Base-by-base conservation (phyloP, 2,113 vertebrate species). In the Clupea harengus region DNA sequence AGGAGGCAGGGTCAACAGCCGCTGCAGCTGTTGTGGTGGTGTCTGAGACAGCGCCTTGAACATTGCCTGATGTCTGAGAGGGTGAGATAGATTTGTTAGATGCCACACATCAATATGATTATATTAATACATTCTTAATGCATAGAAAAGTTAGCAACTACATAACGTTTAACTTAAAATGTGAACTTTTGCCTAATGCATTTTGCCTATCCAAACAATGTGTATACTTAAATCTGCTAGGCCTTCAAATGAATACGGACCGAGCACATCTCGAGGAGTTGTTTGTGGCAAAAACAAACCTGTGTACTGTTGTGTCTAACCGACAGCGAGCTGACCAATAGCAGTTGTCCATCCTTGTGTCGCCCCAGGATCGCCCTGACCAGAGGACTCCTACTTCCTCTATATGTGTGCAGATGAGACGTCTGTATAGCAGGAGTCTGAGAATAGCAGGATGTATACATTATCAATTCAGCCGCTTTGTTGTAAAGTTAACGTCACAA, bases 221-320 rank as follows among this genome's bases (percentile, higher is more conserved):
- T n/a, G n/a, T n/a, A n/a, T n/a, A n/a, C n/a, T n/a, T n/a, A n/a
- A n/a, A n/a, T n/a, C n/a, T n/a, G n/a, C n/a, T n/a, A n/a, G n/a
- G n/a, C n/a, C n/a, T n/a, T n/a, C n/a, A n/a, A n/a, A n/a, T n/a
- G n/a, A n/a, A n/a, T n/a, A n/a, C n/a, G n/a, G n/a, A n/a, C n/a
- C n/a, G n/a, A n/a, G n/a, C n/a, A n/a, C n/a, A n/a, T n/a, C n/a
- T n/a, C n/a, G n/a, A n/a, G n/a, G n/a, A n/a, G n/a, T n/a, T n/a
- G n/a, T n/a, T n/a, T n/a, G 39, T 39, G 39, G 2, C 39, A 39
- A 39, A 39, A 39, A 39, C 88, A 85, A 52, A 95, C 95, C 95
- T 94, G 93, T 64, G 94, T 91, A 89, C 95, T 94, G 90, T 90
- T 95, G 86, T 94, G 90, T 83, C 95, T 92, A 83, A 94, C 82